phyloP scores from a whole-genome alignment of 2,113 vertebrate species.

The Callopanchax toddi region DNA sequence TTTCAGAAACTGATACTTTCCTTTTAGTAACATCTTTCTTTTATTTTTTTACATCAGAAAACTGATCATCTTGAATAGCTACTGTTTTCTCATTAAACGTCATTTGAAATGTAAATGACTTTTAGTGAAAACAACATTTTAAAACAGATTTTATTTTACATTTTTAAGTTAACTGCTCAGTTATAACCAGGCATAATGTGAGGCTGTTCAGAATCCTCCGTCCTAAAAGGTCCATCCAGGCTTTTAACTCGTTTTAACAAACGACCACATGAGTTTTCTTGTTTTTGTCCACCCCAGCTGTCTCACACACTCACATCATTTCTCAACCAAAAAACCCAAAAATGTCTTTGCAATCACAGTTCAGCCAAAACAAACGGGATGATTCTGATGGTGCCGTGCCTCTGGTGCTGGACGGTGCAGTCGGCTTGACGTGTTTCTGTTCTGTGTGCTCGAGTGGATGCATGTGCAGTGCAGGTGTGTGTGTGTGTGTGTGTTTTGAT shows the following conservation, averaged over 20 bases:
- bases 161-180: no score
- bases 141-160: no score
- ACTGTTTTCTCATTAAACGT: no score
- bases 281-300: not conserved
- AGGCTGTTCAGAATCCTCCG: slow-evolving; percentile 30
- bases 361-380: slow-evolving; percentile 48
- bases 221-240: not conserved
- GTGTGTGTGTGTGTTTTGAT: slow-evolving; percentile 9
- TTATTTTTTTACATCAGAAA: no score
- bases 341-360: slow-evolving; percentile 46
- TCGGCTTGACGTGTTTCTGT: slow-evolving; percentile 28
- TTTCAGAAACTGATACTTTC: no score
- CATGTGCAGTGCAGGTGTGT: slow-evolving; percentile 21
- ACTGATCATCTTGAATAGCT: no score
- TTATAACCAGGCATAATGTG: not conserved
- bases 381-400: slow-evolving; percentile 20
- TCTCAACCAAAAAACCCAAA: slow-evolving; percentile 34
- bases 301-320: slow-evolving; percentile 9
- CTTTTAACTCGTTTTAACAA: slow-evolving; percentile 17
- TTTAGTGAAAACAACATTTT: no score
- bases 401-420: slow-evolving; percentile 58
- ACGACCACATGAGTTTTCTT: slow-evolving; percentile 8
- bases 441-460: slow-evolving; percentile 41
- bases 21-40: no score
- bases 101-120: no score